These are phyloP conservation scores for Engraulis encrasicolus DNA, from an alignment of 2,113 vertebrate species.

Conservation along the genomic window DNA sequence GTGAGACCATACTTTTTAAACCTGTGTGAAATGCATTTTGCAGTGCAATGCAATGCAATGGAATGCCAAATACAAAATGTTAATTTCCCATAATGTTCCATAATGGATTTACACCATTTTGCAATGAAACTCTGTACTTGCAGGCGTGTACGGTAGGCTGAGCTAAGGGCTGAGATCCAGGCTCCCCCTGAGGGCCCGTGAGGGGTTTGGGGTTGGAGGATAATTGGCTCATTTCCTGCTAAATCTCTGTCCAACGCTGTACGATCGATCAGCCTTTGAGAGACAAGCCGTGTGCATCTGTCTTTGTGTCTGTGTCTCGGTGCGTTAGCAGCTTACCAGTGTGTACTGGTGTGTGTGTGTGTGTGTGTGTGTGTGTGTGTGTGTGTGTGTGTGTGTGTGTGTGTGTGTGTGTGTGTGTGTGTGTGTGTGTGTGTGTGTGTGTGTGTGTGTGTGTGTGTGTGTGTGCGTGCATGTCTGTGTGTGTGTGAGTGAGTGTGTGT, in stretches of 20 bases:
- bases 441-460: constrained; percentile 31
- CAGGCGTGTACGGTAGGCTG: no score
- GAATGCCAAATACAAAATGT: no score
- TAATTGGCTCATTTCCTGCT: constrained; percentile 50
- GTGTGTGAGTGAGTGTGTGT: no score
- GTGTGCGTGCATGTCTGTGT: constrained; percentile 39
- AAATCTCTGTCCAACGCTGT: constrained; percentile 39
- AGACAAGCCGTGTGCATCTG: not conserved
- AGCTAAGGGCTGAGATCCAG: constrained; percentile 32
- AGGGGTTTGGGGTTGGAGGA: constrained; percentile 38
- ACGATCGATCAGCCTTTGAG: constrained; percentile 36
- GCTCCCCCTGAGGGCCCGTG: constrained; percentile 25
- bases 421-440: constrained; percentile 29
- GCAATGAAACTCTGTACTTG: no score
- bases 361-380: constrained; percentile 13
- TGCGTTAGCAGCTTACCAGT: not conserved
- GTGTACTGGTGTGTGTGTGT: not conserved
- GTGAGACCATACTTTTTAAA: no score
- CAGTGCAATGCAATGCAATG: no score
- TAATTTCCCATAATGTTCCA: no score
- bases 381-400: not conserved
- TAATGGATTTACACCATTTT: no score
- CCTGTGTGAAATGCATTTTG: no score
- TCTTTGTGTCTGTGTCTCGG: not conserved
- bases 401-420: not conserved